phyloP scores from a whole-genome alignment of 2,797 vertebrate genomes.

The Poecile montanus region DNA sequence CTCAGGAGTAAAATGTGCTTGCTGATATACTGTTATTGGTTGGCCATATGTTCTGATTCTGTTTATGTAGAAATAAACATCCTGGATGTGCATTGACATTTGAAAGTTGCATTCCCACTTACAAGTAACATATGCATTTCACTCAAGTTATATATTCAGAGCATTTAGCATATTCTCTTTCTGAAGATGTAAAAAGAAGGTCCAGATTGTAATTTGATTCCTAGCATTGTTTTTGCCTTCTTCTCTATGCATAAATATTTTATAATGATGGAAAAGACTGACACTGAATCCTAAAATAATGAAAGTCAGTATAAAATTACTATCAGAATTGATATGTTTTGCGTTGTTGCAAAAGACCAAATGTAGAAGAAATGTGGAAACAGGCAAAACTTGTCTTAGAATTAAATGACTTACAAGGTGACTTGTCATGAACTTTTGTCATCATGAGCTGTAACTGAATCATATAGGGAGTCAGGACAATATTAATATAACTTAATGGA shows the following conservation, averaged over 20 bases:
- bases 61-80: slow-evolving; percentile 29
- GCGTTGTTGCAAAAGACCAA: not conserved
- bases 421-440: not conserved
- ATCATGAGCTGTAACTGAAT: not conserved
- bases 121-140: not conserved
- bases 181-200: not conserved
- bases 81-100: not conserved
- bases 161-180: not conserved
- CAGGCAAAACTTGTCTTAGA: not conserved
- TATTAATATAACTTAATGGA: not conserved
- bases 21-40: not conserved
- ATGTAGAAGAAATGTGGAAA: not conserved
- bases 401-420: not conserved
- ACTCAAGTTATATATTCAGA: not conserved
- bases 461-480: not conserved
- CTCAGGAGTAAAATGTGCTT: slow-evolving; percentile 3
- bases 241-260: not conserved
- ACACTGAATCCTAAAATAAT: not conserved
- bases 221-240: not conserved
- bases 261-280: not conserved
- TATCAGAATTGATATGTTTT: not conserved
- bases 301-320: not conserved
- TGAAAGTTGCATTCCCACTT: slow-evolving; percentile 5
- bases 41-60: slow-evolving; percentile 7
- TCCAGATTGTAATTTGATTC: not conserved